A percentile compares a stretch with the other conserved stretches of the same genome.
These are phyloP conservation scores for Chionis minor DNA, from an alignment of 2,113 vertebrate species.

Conservation along the genomic window DNA sequence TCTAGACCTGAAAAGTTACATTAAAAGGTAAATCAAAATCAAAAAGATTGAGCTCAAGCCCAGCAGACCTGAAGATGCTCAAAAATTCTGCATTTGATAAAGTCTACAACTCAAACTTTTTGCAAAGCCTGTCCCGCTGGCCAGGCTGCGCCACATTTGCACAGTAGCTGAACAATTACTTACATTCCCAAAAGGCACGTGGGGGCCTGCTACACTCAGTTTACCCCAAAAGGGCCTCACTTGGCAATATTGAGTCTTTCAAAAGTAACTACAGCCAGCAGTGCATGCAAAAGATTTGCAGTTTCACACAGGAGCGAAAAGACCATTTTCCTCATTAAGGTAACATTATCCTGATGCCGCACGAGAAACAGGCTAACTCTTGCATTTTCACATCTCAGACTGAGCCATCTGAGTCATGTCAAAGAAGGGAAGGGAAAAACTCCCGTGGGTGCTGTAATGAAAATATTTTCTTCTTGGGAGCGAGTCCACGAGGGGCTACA, in stretches of 20 bases:
- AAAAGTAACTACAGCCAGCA: not conserved
- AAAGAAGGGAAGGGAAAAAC: not conserved
- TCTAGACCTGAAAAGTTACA: not conserved
- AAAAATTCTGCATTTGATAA: not conserved
- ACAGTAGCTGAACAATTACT: not conserved
- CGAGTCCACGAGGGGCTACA: rapidly evolving
- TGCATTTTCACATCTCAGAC: not conserved
- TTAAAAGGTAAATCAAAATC: not conserved
- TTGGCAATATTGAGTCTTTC: not conserved
- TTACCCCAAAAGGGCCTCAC: not conserved
- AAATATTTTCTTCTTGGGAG: not conserved
- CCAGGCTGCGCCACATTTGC: not conserved
- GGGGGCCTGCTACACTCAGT: not conserved
- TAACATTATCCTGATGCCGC: not conserved
- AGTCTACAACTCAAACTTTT: not conserved
- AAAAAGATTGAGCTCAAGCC: not conserved
- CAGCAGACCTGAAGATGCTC: not conserved
- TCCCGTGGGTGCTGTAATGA: not conserved
- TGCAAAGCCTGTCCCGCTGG: not conserved
- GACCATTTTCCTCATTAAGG: not conserved
- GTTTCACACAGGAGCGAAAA: not conserved
- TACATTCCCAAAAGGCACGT: not conserved
- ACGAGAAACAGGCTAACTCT: rapidly evolving
- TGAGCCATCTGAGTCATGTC: not conserved
- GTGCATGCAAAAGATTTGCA: not conserved